phyloP scores from a whole-genome alignment of 1,140 invertebrate genomes.

The Contarinia nasturtii region DNA sequence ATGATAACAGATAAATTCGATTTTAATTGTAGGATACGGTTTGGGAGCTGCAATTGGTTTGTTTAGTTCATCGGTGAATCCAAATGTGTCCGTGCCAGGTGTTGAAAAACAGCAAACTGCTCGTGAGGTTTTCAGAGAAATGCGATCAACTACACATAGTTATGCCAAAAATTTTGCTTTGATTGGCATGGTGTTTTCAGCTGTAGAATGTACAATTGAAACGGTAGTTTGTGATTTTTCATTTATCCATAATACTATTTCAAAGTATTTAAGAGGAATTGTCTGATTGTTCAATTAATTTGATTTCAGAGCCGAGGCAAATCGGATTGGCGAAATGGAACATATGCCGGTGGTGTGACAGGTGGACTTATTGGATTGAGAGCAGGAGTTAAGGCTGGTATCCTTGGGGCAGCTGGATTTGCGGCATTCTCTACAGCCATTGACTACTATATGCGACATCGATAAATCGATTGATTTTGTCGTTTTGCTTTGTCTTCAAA shows the following conservation, averaged over 20 bases:
- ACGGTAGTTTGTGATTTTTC: constrained; percentile 36
- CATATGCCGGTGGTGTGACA: constrained; percentile 80
- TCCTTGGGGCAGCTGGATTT: constrained; percentile 85
- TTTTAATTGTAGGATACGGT: constrained; percentile 56
- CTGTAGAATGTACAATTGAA: constrained; percentile 84
- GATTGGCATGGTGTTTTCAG: constrained; percentile 81
- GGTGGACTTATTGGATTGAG: constrained; percentile 88
- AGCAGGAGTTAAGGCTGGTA: constrained; percentile 82
- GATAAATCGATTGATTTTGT: no score
- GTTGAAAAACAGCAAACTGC: constrained; percentile 70
- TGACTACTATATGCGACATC: constrained; percentile 73
- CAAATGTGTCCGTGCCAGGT: constrained; percentile 47
- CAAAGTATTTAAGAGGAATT: no score
- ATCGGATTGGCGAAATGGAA: constrained; percentile 91
- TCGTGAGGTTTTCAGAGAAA: constrained; percentile 69
- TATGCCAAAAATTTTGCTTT: constrained; percentile 98
- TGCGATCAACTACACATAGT: constrained; percentile 73
- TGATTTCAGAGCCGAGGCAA: constrained; percentile 65
- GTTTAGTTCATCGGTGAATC: constrained; percentile 90
- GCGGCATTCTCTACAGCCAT: constrained; percentile 88
- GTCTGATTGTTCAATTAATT: no score
- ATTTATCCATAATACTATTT: background rate
- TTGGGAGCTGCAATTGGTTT: constrained; percentile 84
- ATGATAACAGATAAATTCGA: background rate
- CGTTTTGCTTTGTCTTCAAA: no score